phyloP scores from a whole-genome alignment of 2,888 invertebrate species.

The Plebejus melissa region DNA sequence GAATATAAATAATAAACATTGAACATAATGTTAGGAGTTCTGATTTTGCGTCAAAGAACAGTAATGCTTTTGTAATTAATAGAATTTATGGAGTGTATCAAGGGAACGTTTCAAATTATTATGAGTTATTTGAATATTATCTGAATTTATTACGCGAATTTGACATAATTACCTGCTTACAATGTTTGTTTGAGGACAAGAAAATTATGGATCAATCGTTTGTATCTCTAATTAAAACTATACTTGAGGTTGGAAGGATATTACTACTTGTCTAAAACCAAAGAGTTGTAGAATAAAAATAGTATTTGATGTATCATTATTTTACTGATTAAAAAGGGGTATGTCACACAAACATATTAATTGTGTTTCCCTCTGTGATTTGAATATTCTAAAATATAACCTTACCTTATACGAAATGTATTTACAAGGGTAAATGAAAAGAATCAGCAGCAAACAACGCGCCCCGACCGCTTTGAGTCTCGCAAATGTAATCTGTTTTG shows the following conservation, averaged over 20 bases:
- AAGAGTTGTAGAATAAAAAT: background rate
- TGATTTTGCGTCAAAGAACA: slow-evolving; percentile 28
- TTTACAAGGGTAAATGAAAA: slow-evolving; percentile 54
- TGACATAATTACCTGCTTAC: slow-evolving; percentile 11
- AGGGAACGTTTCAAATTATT: slow-evolving; percentile 20
- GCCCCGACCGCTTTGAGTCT: slow-evolving; percentile 57
- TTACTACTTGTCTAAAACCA: background rate
- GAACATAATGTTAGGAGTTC: slow-evolving; percentile 18
- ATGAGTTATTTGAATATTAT: slow-evolving; percentile 24
- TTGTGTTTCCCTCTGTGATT: background rate
- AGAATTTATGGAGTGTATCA: slow-evolving; percentile 19
- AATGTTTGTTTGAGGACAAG: background rate
- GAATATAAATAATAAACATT: slow-evolving; percentile 41
- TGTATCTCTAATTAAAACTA: background rate
- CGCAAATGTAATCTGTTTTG: slow-evolving; percentile 73
- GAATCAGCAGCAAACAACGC: slow-evolving; percentile 64
- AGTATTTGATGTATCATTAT: background rate
- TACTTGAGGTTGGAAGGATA: background rate
- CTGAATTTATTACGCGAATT: slow-evolving; percentile 16
- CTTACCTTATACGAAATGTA: slow-evolving; percentile 18
- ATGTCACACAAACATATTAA: slow-evolving; percentile 6
- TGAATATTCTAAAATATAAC: slow-evolving; percentile 16
- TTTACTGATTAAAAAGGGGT: background rate
- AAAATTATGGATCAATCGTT: background rate
- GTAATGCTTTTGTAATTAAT: slow-evolving; percentile 28